Conservation (phyloP, 2,113 vertebrate genomes). For the Petromus typicus region DNA sequence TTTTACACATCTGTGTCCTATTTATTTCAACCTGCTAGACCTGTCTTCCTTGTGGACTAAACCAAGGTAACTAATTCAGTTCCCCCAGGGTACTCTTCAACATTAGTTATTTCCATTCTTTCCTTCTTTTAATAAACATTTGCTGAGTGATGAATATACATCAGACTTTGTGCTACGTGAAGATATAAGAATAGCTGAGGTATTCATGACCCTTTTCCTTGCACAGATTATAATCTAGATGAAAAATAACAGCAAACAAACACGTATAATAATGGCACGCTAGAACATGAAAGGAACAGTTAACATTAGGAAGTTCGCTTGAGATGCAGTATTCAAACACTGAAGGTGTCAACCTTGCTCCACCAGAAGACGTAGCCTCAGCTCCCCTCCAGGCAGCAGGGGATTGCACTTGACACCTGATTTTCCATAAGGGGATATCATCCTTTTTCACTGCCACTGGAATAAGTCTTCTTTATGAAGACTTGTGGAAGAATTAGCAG, state of each 20-base stretch:
- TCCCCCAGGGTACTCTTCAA: background rate
- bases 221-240: background rate
- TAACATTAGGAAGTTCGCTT: background rate
- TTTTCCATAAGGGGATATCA: constrained; percentile 34
- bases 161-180: background rate
- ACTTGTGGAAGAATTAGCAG: background rate
- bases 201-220: background rate
- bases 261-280: background rate
- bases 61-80: background rate
- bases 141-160: background rate
- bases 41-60: too few relatives aligned
- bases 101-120: constrained; percentile 38
- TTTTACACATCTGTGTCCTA: too few relatives aligned
- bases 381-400: background rate
- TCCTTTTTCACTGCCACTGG: background rate
- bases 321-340: background rate
- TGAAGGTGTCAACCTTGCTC: background rate
- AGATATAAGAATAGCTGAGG: constrained; percentile 21
- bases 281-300: background rate
- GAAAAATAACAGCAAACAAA: constrained; percentile 32
- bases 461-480: constrained; percentile 38
- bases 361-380: background rate
- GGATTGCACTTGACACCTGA: background rate
- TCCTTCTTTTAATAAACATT: constrained; percentile 33
- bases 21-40: too few relatives aligned